phyloP scores from a whole-genome alignment of 2,797 vertebrate genomes.

The Channa striata region DNA sequence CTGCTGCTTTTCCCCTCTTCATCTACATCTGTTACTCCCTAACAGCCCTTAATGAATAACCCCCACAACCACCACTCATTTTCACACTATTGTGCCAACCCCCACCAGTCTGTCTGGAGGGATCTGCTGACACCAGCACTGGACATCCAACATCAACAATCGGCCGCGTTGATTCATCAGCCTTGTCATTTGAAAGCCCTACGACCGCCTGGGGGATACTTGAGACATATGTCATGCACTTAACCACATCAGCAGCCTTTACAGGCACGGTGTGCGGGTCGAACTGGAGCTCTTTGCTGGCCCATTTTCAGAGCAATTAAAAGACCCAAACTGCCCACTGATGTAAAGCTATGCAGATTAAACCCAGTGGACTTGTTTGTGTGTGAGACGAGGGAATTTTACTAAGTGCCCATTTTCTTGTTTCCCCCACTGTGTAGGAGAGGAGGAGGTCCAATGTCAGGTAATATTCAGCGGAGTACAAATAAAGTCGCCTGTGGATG shows the following conservation, averaged over 20 bases:
- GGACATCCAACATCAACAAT: slow-evolving; percentile 58
- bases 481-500: slow-evolving; percentile 42
- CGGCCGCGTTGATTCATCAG: slow-evolving; percentile 57
- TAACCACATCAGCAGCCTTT: slow-evolving; percentile 49
- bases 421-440: slow-evolving; percentile 34
- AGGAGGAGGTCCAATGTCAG: slow-evolving; percentile 9
- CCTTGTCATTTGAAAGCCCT: slow-evolving; percentile 52
- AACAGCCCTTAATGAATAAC: slow-evolving; percentile 45
- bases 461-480: slow-evolving; percentile 57
- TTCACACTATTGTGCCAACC: slow-evolving; percentile 76
- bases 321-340: slow-evolving; percentile 52
- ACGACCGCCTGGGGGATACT: slow-evolving; percentile 68
- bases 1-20: slow-evolving; percentile 75
- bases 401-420: slow-evolving; percentile 36
- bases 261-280: slow-evolving; percentile 56
- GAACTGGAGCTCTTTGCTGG: slow-evolving; percentile 73
- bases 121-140: slow-evolving; percentile 64
- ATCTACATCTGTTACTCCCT: slow-evolving; percentile 77
- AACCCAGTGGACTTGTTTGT: slow-evolving; percentile 53
- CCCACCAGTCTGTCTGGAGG: slow-evolving; percentile 51
- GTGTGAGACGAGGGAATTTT: slow-evolving; percentile 52
- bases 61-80: slow-evolving; percentile 26
- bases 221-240: slow-evolving; percentile 64
- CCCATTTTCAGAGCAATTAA: slow-evolving; percentile 79
- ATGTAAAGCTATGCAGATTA: slow-evolving; percentile 61